A percentile compares a stretch with the other conserved stretches of the same genome.
Evolutionary conservation across 2,113 vertebrate genomes (phyloP).

Genomic region (Ahaetulla prasina): DNA sequence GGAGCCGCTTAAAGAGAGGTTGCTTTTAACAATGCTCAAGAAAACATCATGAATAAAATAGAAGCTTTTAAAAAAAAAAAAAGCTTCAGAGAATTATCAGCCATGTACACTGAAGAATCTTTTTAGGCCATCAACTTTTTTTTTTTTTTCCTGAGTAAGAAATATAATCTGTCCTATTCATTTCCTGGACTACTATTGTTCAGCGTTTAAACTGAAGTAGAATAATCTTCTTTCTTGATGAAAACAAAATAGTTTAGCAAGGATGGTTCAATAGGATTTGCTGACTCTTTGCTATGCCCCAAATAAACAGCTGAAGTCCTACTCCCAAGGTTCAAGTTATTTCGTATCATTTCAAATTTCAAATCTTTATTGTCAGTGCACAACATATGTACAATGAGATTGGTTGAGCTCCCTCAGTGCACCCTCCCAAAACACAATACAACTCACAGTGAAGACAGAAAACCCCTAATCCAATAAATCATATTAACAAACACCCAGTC

Average conservation of each 20-base stretch:
- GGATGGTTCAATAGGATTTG: slow-evolving; percentile 3
- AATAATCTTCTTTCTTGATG: background rate
- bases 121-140: background rate
- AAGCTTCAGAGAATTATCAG: background rate
- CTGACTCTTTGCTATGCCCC: background rate
- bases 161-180: background rate
- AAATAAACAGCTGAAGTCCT: background rate
- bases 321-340: background rate
- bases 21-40: background rate
- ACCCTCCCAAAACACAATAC: too few species aligned
- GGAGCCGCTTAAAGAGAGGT: background rate
- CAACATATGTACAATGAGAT: too few species aligned
- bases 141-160: background rate
- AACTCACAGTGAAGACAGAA: too few species aligned
- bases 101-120: background rate
- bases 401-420: too few species aligned
- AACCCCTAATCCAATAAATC: too few species aligned
- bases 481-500: too few species aligned
- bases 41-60: background rate
- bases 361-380: too few species aligned
- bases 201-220: background rate
- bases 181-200: background rate
- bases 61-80: background rate
- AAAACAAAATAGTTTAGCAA: background rate
- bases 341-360: too few species aligned